Conservation (phyloP, 2,113 vertebrate species). For the Sminthopsis crassicaudata region DNA sequence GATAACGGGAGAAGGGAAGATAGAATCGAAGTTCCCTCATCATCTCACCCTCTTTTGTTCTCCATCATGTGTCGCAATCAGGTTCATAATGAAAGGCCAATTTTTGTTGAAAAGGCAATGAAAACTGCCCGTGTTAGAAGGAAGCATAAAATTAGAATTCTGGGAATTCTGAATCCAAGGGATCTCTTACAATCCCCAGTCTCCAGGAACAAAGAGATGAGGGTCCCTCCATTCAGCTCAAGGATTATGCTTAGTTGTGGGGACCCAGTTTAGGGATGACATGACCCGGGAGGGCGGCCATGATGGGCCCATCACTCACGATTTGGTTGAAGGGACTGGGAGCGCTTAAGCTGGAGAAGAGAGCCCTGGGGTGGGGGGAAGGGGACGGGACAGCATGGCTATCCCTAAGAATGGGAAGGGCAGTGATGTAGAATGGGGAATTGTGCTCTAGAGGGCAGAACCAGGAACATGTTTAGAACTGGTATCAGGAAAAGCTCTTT, state of each 20-base stretch:
- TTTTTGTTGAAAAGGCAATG: not conserved
- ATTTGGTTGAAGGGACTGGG: too few relatives aligned
- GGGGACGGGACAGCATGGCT: too few relatives aligned
- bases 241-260: not conserved
- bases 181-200: not conserved
- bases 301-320: not conserved
- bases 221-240: too few relatives aligned
- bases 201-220: not conserved
- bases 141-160: not conserved
- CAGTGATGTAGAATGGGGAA: too few relatives aligned
- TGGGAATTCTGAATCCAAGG: not conserved
- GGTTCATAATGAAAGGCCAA: not conserved
- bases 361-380: too few relatives aligned
- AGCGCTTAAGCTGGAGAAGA: too few relatives aligned
- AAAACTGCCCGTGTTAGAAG: not conserved
- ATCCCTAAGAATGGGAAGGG: too few relatives aligned
- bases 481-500: too few relatives aligned
- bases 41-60: not conserved
- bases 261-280: fast-evolving
- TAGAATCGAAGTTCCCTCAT: not conserved
- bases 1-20: not conserved
- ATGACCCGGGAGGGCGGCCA: not conserved
- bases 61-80: too few relatives aligned
- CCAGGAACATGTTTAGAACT: too few relatives aligned
- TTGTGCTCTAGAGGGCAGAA: too few relatives aligned